phyloP scores from a whole-genome alignment of 1,140 invertebrate genomes.

The Conopomorpha cramerella region DNA sequence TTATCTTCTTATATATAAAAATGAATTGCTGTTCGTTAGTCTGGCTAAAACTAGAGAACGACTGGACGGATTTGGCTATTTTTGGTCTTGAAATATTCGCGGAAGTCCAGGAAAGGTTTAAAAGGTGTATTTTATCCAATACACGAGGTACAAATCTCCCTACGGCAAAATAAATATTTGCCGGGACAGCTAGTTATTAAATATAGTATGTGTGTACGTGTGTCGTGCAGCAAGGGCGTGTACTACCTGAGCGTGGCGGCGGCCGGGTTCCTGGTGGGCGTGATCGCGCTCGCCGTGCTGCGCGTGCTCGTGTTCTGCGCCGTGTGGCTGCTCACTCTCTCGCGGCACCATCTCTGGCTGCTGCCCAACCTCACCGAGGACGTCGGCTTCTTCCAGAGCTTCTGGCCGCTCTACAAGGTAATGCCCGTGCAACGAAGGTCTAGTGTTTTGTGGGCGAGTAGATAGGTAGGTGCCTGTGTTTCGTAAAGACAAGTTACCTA shows the following conservation, averaged over 20 bases:
- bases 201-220: background rate
- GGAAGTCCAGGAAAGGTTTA: too few relatives aligned
- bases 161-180: background rate
- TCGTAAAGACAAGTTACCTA: too few relatives aligned
- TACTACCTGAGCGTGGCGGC: constrained; percentile 96
- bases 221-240: constrained; percentile 77
- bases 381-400: constrained; percentile 98
- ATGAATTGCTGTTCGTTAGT: too few relatives aligned
- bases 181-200: background rate
- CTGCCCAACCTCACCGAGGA: constrained; percentile 98
- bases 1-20: too few relatives aligned
- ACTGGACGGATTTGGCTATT: too few relatives aligned
- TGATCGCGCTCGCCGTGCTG: constrained; percentile 86
- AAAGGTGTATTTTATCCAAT: too few relatives aligned
- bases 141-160: too few relatives aligned
- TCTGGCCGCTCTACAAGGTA: constrained; percentile 95
- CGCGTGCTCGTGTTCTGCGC: constrained; percentile 90
- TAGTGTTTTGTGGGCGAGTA: too few relatives aligned
- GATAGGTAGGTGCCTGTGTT: too few relatives aligned
- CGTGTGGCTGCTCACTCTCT: constrained; percentile 88
- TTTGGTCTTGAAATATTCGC: too few relatives aligned
- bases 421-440: too few relatives aligned
- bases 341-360: constrained; percentile 94
- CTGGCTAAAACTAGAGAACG: background rate
- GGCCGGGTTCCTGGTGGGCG: constrained; percentile 91